A percentile compares a stretch with the other conserved stretches of the same genome.
phyloP scores from a whole-genome alignment of 2,888 invertebrate species.

The Molorchus minor region DNA sequence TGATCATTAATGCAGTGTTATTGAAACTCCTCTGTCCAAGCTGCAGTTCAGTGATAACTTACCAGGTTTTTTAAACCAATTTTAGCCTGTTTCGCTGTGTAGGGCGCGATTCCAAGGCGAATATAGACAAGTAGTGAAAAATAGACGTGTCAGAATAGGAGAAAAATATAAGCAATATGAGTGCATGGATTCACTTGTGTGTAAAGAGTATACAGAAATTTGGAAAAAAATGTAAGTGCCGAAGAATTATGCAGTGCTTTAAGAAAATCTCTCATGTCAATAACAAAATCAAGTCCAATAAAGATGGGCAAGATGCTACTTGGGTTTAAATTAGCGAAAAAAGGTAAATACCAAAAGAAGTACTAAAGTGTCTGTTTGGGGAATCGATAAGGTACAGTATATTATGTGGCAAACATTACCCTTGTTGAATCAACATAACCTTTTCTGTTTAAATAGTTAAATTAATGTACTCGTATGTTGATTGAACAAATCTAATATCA shows the following conservation, averaged over 20 bases:
- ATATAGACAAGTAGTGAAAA: slow-evolving; percentile 65
- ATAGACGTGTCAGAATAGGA: slow-evolving; percentile 66
- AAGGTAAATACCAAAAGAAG: slow-evolving; percentile 35
- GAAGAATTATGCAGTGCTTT: slow-evolving; percentile 60
- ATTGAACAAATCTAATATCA: slow-evolving; percentile 33
- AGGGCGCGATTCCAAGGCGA: slow-evolving; percentile 64
- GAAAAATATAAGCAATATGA: slow-evolving; percentile 63
- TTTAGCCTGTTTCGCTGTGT: slow-evolving; percentile 65
- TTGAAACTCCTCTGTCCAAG: slow-evolving; percentile 60
- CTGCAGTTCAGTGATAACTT: slow-evolving; percentile 64
- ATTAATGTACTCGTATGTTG: too few species aligned
- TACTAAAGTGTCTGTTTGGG: slow-evolving; percentile 21
- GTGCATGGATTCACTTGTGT: slow-evolving; percentile 60
- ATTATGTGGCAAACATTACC: slow-evolving; percentile 44
- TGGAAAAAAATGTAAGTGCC: slow-evolving; percentile 50
- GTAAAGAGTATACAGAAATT: slow-evolving; percentile 38
- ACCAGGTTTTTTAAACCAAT: slow-evolving; percentile 65
- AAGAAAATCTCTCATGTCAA: slow-evolving; percentile 45
- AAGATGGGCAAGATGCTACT: slow-evolving; percentile 58
- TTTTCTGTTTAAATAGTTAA: too few species aligned
- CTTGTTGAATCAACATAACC: slow-evolving; percentile 40
- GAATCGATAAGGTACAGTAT: slow-evolving; percentile 40
- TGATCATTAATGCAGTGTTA: slow-evolving; percentile 46
- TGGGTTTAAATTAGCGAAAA: slow-evolving; percentile 51
- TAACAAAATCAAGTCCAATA: slow-evolving; percentile 40